phyloP scores from a whole-genome alignment of 2,888 invertebrate species.

The Drosophila histrio region DNA sequence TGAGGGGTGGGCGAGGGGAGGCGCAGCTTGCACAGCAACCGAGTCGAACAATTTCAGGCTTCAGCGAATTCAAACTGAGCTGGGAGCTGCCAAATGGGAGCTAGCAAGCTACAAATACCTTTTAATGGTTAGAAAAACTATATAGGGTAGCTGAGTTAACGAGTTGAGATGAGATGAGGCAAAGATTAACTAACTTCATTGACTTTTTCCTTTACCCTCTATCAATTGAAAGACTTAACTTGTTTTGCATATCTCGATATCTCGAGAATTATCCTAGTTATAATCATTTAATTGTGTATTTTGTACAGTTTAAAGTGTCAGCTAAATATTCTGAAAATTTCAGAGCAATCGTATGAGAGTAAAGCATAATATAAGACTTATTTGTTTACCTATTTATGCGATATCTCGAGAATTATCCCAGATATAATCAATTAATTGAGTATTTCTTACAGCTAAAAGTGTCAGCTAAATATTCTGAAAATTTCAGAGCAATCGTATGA shows the following conservation, averaged over 20 bases:
- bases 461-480: not conserved
- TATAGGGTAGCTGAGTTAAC: not conserved
- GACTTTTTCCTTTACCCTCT: no score
- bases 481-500: not conserved
- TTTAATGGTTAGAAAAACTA: not conserved
- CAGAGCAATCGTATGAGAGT: not conserved
- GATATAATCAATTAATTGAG: not conserved
- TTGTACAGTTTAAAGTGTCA: not conserved
- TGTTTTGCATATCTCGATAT: not conserved
- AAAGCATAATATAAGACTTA: no score
- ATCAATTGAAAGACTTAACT: not conserved
- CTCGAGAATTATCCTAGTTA: not conserved
- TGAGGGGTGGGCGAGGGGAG: no score
- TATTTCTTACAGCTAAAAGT: not conserved
- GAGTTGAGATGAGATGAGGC: not conserved
- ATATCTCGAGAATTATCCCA: not conserved
- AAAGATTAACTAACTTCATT: no score
- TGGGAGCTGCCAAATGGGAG: conserved; percentile 36
- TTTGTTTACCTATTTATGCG: no score
- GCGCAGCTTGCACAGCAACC: conserved; percentile 20
- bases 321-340: not conserved
- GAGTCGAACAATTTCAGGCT: conserved; percentile 73
- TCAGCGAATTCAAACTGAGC: conserved; percentile 52
- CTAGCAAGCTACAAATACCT: conserved; percentile 15
- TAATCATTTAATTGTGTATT: not conserved